Evolutionary conservation across 2,888 invertebrate genomes (phyloP), one percentile per base, ranked within the genome.

Genomic region (Drosophila suboccidentalis): DNA sequence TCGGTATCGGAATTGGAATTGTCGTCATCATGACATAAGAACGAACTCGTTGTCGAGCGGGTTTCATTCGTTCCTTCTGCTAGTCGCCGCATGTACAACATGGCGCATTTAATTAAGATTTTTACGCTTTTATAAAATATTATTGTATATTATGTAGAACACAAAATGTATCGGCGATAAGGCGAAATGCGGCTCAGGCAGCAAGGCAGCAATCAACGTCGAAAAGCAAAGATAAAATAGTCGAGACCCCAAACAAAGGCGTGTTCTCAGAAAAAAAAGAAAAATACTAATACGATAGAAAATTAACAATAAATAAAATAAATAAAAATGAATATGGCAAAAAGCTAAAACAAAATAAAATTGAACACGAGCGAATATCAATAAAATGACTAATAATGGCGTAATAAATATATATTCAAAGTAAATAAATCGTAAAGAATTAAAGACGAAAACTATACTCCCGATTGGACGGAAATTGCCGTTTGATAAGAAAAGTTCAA

Each of bases 101-200:
- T 62, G 61, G 62, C 62, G 68, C 66, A 80, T 69, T 82, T 78
- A 82, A 82, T 80, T 75, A 80, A 82, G 80, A 75, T 75, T 69
- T 75, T 22, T 67, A 54, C 46, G 46, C 65, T 60, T 63, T 57
- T 38, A 60, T 57, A 61, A 68, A 26, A 43, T 59, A 29, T 29
- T 59, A 29, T 29, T 29, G 29, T 29, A 65, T 61, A 79, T 51
- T 49, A 53, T 69, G 47, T 59, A 26, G 41, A 57, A 41, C 36
- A 49, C 36, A 49, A 41, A 68, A 60, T 54, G 51, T 63, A 74
- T 60, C 39, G 51, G 34, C 75, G 77, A 78, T 78, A 78, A 78
- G 64, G 36, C 68, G 22, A 53, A n/a, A 17, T 19, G 47, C 46
- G 43, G 53, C 36, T 15, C 38, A 26, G 29, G 34, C 15, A 41